Percentiles rank a stretch among this genome's conserved stretches.
Evolutionary conservation across 2,888 invertebrate genomes (phyloP).

Genomic region (Xestia sexstrigata): DNA sequence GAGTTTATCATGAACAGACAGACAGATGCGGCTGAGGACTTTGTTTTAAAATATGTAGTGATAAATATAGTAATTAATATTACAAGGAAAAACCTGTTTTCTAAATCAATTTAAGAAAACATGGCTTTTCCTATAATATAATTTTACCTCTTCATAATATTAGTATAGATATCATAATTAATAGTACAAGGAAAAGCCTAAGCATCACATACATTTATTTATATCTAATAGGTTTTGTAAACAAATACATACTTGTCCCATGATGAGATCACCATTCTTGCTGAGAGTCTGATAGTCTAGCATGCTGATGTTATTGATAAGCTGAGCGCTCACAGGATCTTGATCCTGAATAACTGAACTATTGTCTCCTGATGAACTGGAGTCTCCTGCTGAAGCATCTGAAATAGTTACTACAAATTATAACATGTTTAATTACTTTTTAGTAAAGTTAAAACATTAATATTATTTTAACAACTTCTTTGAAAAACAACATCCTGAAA

Average conservation of each 20-base stretch:
- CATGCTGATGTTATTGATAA: constrained; percentile 90
- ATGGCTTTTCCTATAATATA: too few species aligned
- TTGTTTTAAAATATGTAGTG: too few species aligned
- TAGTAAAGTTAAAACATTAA: neutral
- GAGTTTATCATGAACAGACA: too few species aligned
- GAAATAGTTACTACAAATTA: constrained; percentile 49
- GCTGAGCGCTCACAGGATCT: constrained; percentile 89
- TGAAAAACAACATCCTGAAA: neutral
- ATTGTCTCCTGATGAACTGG: constrained; percentile 88
- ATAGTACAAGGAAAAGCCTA: neutral
- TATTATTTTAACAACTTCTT: neutral
- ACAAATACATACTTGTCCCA: constrained; percentile 81
- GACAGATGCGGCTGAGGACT: too few species aligned
- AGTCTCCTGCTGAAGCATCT: constrained; percentile 85
- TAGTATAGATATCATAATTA: too few species aligned
- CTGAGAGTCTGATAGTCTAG: constrained; percentile 88
- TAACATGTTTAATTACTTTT: neutral
- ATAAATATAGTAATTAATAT: too few species aligned
- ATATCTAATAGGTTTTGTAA: neutral
- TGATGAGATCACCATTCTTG: constrained; percentile 87
- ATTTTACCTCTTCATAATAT: too few species aligned
- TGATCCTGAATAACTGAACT: constrained; percentile 89
- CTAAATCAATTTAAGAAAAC: too few species aligned
- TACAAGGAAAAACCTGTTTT: too few species aligned
- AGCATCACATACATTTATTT: neutral